phyloP scores from a whole-genome alignment of 2,113 vertebrate genomes.

The Syngnathus scovelli region DNA sequence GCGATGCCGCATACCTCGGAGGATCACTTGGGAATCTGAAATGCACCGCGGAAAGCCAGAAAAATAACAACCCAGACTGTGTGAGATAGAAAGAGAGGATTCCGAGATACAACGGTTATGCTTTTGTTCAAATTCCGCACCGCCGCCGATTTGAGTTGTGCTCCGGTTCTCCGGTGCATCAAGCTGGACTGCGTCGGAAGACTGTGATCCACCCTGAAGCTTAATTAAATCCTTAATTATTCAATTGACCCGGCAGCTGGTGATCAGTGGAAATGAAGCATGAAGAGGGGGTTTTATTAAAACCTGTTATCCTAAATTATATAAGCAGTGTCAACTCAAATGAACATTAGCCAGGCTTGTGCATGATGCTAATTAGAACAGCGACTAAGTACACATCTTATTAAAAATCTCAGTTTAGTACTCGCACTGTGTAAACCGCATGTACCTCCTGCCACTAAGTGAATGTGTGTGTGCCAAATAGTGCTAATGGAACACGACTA shows the following conservation, averaged over 20 bases:
- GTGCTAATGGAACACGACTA: slow-evolving; percentile 41
- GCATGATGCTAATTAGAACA: slow-evolving; percentile 58
- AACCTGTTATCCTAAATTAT: slow-evolving; percentile 59
- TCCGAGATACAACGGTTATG: slow-evolving; percentile 63
- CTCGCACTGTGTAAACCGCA: slow-evolving; percentile 27
- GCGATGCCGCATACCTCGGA: slow-evolving; percentile 56
- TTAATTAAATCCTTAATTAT: slow-evolving; percentile 64
- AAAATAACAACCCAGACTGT: slow-evolving; percentile 48
- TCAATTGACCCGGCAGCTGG: slow-evolving; percentile 62
- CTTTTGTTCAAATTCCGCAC: slow-evolving; percentile 51
- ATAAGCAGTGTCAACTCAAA: slow-evolving; percentile 53
- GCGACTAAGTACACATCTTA: slow-evolving; percentile 47
- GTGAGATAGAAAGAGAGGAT: slow-evolving; percentile 54
- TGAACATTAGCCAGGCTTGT: slow-evolving; percentile 40
- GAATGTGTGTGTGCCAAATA: slow-evolving; percentile 39
- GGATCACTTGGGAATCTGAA: slow-evolving; percentile 48
- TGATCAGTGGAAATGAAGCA: slow-evolving; percentile 60
- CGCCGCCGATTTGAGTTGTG: slow-evolving; percentile 44
- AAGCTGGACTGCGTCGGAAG: slow-evolving; percentile 33
- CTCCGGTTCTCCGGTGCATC: slow-evolving; percentile 34
- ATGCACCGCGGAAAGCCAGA: slow-evolving; percentile 45
- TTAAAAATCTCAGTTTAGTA: slow-evolving; percentile 44
- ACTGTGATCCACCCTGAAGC: slow-evolving; percentile 50
- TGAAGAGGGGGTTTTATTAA: slow-evolving; percentile 55
- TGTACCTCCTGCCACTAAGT: slow-evolving; percentile 34